Evolutionary conservation across 2,113 vertebrate genomes (phyloP).

Genomic region (Smithornis capensis): DNA sequence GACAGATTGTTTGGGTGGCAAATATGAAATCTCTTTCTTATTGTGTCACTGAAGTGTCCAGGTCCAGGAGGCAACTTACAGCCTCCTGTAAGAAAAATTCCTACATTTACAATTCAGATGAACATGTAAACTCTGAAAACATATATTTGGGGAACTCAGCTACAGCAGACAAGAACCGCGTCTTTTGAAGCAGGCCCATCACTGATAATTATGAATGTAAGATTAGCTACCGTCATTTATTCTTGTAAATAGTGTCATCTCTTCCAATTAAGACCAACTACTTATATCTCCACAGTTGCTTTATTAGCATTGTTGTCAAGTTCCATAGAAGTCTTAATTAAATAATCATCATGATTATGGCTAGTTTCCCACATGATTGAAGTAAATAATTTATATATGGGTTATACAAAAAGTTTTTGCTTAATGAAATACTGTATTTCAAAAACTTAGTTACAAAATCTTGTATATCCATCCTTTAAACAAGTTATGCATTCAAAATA

Average conservation of each 20-base stretch:
- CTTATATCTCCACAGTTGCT: conserved; percentile 49
- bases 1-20: neutral
- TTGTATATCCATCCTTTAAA: neutral
- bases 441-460: conserved; percentile 29
- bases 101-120: conserved; percentile 21
- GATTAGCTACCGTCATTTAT: conserved; percentile 69
- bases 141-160: conserved; percentile 12
- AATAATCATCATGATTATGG: conserved; percentile 63
- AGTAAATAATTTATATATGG: conserved; percentile 45
- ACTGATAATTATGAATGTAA: conserved; percentile 67
- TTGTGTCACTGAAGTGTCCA: neutral
- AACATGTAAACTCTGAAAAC: neutral
- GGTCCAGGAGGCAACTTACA: neutral
- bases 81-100: neutral
- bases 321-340: conserved; percentile 70
- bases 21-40: neutral
- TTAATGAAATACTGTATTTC: neutral
- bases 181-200: conserved; percentile 55
- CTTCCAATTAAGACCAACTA: conserved; percentile 72
- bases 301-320: conserved; percentile 70
- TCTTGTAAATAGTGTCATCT: conserved; percentile 74
- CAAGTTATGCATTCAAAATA: neutral
- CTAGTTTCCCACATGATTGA: conserved; percentile 59
- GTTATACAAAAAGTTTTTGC: conserved; percentile 28
- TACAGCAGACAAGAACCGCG: conserved; percentile 24